A percentile compares a stretch with the other conserved stretches of the same genome.
Conservation (phyloP, 1,140 invertebrate genomes). For the Coptotermes formosanus region DNA sequence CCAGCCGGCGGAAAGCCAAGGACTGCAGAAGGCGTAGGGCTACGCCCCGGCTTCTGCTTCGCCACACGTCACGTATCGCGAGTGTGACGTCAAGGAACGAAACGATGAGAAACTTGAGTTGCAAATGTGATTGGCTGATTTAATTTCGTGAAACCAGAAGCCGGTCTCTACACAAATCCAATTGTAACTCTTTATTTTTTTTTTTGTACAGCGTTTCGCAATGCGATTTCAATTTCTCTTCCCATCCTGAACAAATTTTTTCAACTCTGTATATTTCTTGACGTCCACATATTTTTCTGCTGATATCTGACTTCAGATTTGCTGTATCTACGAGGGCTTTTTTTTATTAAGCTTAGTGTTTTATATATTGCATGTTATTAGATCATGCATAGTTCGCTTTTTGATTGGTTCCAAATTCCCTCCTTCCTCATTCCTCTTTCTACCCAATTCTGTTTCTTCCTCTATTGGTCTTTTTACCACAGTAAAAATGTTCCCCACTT, state of each 20-base stretch:
- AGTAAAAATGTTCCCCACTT: too few relatives aligned
- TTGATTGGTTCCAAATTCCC: background rate
- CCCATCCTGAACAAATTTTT: too few relatives aligned
- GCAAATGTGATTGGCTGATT: slow-evolving; percentile 3
- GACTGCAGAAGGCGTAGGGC: too few relatives aligned
- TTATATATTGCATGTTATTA: background rate
- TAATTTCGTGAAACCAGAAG: background rate
- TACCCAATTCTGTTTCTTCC: background rate
- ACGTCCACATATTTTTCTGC: too few relatives aligned
- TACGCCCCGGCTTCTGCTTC: too few relatives aligned
- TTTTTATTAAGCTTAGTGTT: background rate
- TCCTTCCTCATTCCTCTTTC: background rate
- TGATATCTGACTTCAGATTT: too few relatives aligned
- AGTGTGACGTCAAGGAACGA: too few relatives aligned
- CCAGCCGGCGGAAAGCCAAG: too few relatives aligned
- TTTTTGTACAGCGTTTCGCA: background rate
- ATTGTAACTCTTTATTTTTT: background rate
- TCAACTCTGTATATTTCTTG: too few relatives aligned
- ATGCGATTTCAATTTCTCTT: too few relatives aligned
- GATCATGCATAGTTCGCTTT: slow-evolving; percentile 5
- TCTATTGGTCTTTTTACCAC: background rate
- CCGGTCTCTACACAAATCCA: background rate
- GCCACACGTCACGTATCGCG: too few relatives aligned
- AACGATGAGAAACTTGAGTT: background rate
- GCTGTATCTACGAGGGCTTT: too few relatives aligned